Conservation (phyloP, 2,113 vertebrate genomes). For the Leptosomus discolor region DNA sequence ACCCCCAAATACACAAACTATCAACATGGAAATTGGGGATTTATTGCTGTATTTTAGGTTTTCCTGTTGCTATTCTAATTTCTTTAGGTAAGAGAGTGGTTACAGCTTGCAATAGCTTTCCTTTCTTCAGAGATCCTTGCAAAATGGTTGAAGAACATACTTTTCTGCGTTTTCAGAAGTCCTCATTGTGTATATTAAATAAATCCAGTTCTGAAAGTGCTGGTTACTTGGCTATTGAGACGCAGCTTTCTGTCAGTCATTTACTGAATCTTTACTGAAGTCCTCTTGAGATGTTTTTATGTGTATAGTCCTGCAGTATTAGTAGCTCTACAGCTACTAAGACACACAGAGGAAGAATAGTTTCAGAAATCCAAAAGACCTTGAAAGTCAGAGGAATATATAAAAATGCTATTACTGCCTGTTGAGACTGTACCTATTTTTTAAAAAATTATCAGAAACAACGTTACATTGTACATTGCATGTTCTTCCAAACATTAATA, state of each 20-base stretch:
- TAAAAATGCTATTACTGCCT: background rate
- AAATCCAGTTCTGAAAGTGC: background rate
- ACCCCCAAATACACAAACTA: background rate
- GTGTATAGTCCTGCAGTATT: background rate
- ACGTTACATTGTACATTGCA: background rate
- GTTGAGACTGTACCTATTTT: background rate
- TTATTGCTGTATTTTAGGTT: background rate
- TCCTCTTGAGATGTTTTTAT: background rate
- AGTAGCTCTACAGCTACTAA: background rate
- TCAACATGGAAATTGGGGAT: background rate
- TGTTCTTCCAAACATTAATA: background rate
- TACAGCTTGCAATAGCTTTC: background rate
- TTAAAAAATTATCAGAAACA: background rate
- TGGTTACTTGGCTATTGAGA: background rate
- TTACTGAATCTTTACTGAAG: background rate
- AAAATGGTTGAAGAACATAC: background rate
- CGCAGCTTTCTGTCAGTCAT: background rate
- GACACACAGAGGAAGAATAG: background rate
- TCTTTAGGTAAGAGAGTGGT: background rate
- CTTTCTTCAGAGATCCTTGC: background rate
- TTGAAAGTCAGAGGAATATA: background rate
- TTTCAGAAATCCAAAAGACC: background rate
- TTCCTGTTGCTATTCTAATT: background rate
- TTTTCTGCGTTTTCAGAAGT: background rate
- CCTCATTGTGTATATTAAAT: background rate